These are phyloP conservation scores for Silurus asotus DNA, from an alignment of 2,113 vertebrate species.

Conservation along the genomic window DNA sequence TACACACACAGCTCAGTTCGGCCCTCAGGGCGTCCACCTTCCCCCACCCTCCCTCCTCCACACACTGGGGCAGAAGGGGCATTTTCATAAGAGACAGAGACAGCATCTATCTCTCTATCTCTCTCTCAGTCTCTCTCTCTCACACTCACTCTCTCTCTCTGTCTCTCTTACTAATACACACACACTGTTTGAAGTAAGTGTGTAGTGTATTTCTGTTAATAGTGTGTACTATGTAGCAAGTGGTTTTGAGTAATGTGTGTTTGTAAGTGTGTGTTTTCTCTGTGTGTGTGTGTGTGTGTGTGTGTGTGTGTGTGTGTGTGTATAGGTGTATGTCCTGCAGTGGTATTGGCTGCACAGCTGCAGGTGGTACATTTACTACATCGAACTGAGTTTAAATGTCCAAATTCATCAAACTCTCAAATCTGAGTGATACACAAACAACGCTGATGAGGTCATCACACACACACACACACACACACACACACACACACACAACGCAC, in stretches of 20 bases:
- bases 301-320: slow-evolving; percentile 13
- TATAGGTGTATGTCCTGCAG: background rate
- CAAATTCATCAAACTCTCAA: slow-evolving; percentile 58
- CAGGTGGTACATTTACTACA: slow-evolving; percentile 65
- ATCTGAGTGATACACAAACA: background rate
- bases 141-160: background rate
- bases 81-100: slow-evolving; percentile 60
- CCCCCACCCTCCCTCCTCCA: slow-evolving; percentile 51
- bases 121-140: background rate
- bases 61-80: slow-evolving; percentile 63
- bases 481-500: too few species aligned
- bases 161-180: background rate
- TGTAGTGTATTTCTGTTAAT: background rate
- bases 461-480: background rate
- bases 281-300: background rate
- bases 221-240: background rate
- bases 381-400: slow-evolving; percentile 65
- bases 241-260: background rate
- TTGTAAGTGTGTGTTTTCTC: background rate
- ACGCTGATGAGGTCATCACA: background rate
- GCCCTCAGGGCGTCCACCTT: slow-evolving; percentile 57
- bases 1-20: background rate
- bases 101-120: background rate
- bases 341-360: slow-evolving; percentile 52
- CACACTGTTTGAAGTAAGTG: background rate